Base-by-base conservation (phyloP, 1,140 invertebrate genomes). In the Acromyrmex charruanus region DNA sequence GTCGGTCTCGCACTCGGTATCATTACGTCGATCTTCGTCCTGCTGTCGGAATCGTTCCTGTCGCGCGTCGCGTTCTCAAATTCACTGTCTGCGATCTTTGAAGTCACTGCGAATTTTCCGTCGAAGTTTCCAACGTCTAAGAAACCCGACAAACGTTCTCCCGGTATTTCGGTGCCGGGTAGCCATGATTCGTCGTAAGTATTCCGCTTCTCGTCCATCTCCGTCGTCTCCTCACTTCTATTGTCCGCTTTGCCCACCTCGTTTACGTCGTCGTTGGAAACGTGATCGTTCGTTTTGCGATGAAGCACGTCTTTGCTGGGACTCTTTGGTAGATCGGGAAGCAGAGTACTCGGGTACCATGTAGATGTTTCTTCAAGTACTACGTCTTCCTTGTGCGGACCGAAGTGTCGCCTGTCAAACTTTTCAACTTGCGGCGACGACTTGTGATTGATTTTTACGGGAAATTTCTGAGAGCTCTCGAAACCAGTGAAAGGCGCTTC, bases 331-430 rank as follows among this genome's bases (percentile, higher is more conserved):
- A 94, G 75, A 81, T 93, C 92, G 21, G 91, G 91, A 3, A 77
- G 58, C 10, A 55, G 9, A 1, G 88, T 86, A 1, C 79, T 74
- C 21, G 66, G 31, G 21, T 61, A 66, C 21, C 53, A n/a, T 0
- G 65, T 44, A 18, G 35, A 21, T 7, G 77, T 86, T 31, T 90
- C 86, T 14, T 92, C 89, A 2, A 81, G 39, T 59, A 86, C 31
- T 59, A 86, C 35, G 21, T 92, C 88, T 53, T 88, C 16, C 39
- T 93, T 94, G 3, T 90, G 86, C 21, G 93, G 91, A 0, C 94
- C 93, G 21, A 94, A 95, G 80, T 94, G 93, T 21, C 94, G 91
- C 53, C 94, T 92, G 88, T 94, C 94, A 72, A 94, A 94, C 90
- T 94, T 94, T 61, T 94, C 94, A 14, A 87, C 69, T 10, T 92